A percentile compares a stretch with the other conserved stretches of the same genome.
phyloP scores from a whole-genome alignment of 1,140 invertebrate species.

The Anoplophora glabripennis region DNA sequence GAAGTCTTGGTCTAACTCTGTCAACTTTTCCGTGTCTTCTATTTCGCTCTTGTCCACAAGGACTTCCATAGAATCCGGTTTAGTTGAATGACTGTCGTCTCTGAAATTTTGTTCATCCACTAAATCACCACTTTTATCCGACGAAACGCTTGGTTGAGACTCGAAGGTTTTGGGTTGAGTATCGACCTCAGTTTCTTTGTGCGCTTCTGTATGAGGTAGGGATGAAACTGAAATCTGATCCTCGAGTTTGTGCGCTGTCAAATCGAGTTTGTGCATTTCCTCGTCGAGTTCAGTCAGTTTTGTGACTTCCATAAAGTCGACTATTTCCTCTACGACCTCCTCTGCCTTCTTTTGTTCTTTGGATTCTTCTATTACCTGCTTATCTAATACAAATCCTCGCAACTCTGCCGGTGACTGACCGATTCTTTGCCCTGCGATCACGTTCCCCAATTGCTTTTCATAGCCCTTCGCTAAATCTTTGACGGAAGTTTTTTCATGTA shows the following conservation, averaged over 20 bases:
- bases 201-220: constrained; percentile 27
- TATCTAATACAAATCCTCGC: constrained; percentile 8
- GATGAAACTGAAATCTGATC: constrained; percentile 24
- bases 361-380: background rate
- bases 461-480: constrained; percentile 32
- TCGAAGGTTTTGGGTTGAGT: constrained; percentile 26
- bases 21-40: constrained; percentile 52
- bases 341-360: constrained; percentile 5
- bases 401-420: background rate
- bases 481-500: constrained; percentile 22
- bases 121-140: constrained; percentile 28
- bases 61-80: constrained; percentile 52
- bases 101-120: constrained; percentile 1
- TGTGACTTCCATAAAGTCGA: constrained; percentile 11
- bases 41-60: constrained; percentile 55
- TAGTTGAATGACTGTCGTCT: constrained; percentile 40
- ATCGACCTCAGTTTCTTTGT: constrained; percentile 34
- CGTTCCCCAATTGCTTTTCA: constrained; percentile 23
- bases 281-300: constrained; percentile 1
- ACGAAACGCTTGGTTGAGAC: constrained; percentile 35
- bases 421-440: constrained; percentile 18
- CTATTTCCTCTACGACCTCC: constrained; percentile 5
- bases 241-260: constrained; percentile 5
- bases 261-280: constrained; percentile 13
- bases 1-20: constrained; percentile 46